phyloP scores from a whole-genome alignment of 2,888 invertebrate species.

The Drosophila tanythrix region DNA sequence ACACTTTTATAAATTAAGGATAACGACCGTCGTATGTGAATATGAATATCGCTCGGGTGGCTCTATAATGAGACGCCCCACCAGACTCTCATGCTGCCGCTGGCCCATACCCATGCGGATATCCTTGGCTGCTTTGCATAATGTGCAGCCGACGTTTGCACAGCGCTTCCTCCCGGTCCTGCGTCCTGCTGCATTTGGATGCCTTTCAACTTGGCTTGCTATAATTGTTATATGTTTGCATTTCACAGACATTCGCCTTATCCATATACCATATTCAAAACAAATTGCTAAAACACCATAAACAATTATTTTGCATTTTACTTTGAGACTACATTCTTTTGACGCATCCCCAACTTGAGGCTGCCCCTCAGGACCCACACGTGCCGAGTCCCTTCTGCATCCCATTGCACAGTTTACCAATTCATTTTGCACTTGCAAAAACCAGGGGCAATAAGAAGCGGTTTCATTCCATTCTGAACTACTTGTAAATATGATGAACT shows the following conservation, averaged over 20 bases:
- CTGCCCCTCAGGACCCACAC: slow-evolving; percentile 23
- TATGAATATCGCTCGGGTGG: slow-evolving; percentile 49
- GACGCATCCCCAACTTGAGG: slow-evolving; percentile 16
- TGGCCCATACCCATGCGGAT: slow-evolving; percentile 24
- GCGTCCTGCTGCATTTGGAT: slow-evolving; percentile 16
- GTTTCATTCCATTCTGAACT: background rate
- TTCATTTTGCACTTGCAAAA: slow-evolving; percentile 30
- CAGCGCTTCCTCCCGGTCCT: background rate
- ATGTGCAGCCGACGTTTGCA: slow-evolving; percentile 34
- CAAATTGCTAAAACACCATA: slow-evolving; percentile 83
- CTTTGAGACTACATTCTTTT: slow-evolving; percentile 73
- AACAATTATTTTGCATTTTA: slow-evolving; percentile 79
- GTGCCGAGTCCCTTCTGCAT: slow-evolving; percentile 31
- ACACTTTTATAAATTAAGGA: slow-evolving; percentile 80
- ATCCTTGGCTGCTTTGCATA: slow-evolving; percentile 68
- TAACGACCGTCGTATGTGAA: slow-evolving; percentile 70
- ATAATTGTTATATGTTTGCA: slow-evolving; percentile 73
- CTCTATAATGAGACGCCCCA: slow-evolving; percentile 67
- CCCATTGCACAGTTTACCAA: slow-evolving; percentile 66
- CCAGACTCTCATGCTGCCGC: background rate
- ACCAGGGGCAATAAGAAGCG: background rate
- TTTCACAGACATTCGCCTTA: slow-evolving; percentile 28
- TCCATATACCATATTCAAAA: slow-evolving; percentile 3
- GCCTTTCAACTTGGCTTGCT: slow-evolving; percentile 41
- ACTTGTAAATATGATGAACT: background rate